Conservation (phyloP, 2,113 vertebrate genomes). For the Mobula birostris region DNA sequence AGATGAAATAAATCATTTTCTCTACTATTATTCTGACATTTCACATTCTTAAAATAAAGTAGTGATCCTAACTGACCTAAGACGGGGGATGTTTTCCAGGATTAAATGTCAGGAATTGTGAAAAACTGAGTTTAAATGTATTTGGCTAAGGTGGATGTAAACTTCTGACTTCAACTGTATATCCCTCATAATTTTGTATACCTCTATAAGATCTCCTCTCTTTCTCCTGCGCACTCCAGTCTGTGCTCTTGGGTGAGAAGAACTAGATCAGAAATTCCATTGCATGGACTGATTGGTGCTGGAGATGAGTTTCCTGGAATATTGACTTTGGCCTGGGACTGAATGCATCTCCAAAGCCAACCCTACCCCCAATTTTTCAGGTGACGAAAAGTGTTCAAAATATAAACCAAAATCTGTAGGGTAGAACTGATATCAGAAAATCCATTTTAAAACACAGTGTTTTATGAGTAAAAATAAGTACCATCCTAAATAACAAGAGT, state of each 20-base stretch:
- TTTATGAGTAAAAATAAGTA: too few relatives aligned
- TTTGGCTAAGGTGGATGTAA: too few relatives aligned
- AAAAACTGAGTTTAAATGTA: too few relatives aligned
- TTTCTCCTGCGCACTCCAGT: neutral
- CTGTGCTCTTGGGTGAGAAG: neutral
- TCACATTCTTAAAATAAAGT: too few relatives aligned
- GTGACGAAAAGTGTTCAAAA: neutral
- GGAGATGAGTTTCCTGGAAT: neutral
- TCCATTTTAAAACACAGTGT: neutral
- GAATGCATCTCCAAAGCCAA: neutral
- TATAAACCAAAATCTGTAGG: neutral
- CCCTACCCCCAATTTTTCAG: neutral
- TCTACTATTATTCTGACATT: too few relatives aligned
- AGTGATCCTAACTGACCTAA: too few relatives aligned
- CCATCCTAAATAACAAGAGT: neutral
- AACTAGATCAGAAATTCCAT: neutral
- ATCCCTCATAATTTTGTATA: too few relatives aligned
- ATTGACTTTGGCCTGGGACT: neutral
- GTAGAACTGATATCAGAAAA: neutral
- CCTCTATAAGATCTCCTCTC: too few relatives aligned
- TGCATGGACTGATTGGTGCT: neutral
- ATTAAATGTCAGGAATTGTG: too few relatives aligned
- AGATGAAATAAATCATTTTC: too few relatives aligned
- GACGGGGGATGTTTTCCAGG: too few relatives aligned
- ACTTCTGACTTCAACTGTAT: too few relatives aligned